phyloP scores from a whole-genome alignment of 2,888 invertebrate species.

The Monoplex corrugatus region DNA sequence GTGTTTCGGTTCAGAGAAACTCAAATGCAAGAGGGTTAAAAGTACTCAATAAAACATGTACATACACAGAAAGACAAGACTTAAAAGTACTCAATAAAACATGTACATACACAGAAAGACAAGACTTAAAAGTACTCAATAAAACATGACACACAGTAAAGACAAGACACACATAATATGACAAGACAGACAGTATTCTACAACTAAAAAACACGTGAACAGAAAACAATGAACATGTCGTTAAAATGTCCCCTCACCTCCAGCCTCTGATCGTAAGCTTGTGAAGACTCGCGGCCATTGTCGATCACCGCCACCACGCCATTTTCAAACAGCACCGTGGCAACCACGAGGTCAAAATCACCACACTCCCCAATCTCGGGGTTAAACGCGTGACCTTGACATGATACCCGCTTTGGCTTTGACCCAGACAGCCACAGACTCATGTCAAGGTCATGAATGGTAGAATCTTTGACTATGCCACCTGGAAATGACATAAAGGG shows the following conservation, averaged over 20 bases:
- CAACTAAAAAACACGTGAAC: too few species aligned
- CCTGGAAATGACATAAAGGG: slow-evolving; percentile 79
- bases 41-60: too few species aligned
- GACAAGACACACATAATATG: too few species aligned
- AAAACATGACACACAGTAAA: too few species aligned
- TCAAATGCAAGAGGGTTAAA: too few species aligned
- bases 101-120: too few species aligned
- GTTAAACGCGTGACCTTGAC: slow-evolving; percentile 84
- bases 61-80: too few species aligned
- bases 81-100: too few species aligned
- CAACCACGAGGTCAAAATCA: slow-evolving; percentile 86
- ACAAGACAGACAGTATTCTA: too few species aligned
- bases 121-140: too few species aligned
- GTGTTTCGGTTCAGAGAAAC: too few species aligned
- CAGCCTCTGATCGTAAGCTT: slow-evolving; percentile 87
- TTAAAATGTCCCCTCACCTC: slow-evolving; percentile 84
- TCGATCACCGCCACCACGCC: slow-evolving; percentile 86
- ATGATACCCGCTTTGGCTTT: slow-evolving; percentile 85
- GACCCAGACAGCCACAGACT: slow-evolving; percentile 86
- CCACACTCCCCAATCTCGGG: slow-evolving; percentile 85
- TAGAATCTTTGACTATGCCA: slow-evolving; percentile 87
- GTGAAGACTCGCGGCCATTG: slow-evolving; percentile 85
- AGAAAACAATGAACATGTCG: too few species aligned
- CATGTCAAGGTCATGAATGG: slow-evolving; percentile 87
- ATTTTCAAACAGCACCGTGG: slow-evolving; percentile 85